Evolutionary conservation across 2,113 vertebrate genomes (phyloP), one percentile per base, ranked within the genome.

Genomic region (Lepus europaeus): DNA sequence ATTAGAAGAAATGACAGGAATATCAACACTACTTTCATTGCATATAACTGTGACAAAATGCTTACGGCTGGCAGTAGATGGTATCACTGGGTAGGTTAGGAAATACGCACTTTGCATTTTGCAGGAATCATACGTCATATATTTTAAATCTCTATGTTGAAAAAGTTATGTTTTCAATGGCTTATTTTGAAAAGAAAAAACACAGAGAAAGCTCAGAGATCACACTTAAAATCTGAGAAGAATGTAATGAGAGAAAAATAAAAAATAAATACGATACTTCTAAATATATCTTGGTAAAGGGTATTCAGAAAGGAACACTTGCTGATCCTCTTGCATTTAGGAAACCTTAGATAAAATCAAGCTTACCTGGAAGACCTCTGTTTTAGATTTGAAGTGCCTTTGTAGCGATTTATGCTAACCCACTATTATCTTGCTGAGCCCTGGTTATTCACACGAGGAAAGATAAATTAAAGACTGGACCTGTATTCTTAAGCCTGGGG

Each of bases 401-500:
- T 76, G 2, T 64, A 94, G 76, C 6, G 59, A 90, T 90, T 97
- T 95, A 80, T 64, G 66, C 87, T 97, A 95, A 93, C 80, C 92
- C 89, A 93, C 92, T 96, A 86, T 97, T 97, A 97, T 93, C 96
- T 97, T 93, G 76, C 85, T 19, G 3, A 97, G 94, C 82, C 86
- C 97, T 84, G 45, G 76, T 89, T 79, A 95, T 61, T 95, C 90
- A 96, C 69, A 94, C 59, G 23, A 92, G 84, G 83, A 93, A 96
- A 59, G 3, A 92, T 94, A 97, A 98, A 98, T 98, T 97, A 97
- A 98, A 98, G 95, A 94, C 93, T 96, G 29, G 27, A 79, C 94
- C 89, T 97, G 86, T 39, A 94, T 85, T 97, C 97, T 96, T 91
- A 97, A 97, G 96, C 97, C 97, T 91, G 73, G 68, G 85, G 97